Percentiles rank a stretch among this genome's conserved stretches.
Conservation (phyloP, 2,888 invertebrate species). For the Sarcophaga variegata region DNA sequence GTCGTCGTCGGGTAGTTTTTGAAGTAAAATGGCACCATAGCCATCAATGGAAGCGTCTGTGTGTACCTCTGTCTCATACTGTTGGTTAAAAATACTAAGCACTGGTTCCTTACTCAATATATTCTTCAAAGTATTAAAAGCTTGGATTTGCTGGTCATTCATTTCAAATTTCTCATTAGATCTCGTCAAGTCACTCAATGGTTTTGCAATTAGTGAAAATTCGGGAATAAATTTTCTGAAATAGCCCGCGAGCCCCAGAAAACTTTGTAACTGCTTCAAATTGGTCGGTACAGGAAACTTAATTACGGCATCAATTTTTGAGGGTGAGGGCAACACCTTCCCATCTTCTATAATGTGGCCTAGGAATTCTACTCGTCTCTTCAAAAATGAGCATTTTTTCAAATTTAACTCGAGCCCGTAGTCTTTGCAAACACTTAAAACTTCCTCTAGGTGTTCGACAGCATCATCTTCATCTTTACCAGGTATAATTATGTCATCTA, state of each 20-base stretch:
- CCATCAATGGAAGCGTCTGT: slow-evolving; percentile 25
- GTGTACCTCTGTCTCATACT: slow-evolving; percentile 47
- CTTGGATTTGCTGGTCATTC: slow-evolving; percentile 63
- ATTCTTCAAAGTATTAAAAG: slow-evolving; percentile 60
- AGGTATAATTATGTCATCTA: slow-evolving; percentile 67
- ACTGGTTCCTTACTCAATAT: slow-evolving; percentile 28
- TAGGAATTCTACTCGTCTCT: background rate
- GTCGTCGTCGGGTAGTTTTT: background rate
- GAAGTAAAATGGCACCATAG: no score
- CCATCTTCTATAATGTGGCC: slow-evolving; percentile 42
- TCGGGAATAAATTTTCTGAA: no score
- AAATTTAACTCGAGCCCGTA: no score
- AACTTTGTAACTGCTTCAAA: slow-evolving; percentile 52
- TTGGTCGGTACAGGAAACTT: slow-evolving; percentile 38
- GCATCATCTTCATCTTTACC: slow-evolving; percentile 52
- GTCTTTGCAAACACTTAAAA: no score
- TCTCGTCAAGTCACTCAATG: slow-evolving; percentile 14
- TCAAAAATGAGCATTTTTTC: slow-evolving; percentile 54
- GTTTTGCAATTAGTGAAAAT: slow-evolving; percentile 35
- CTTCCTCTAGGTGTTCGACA: slow-evolving; percentile 21
- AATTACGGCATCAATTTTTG: slow-evolving; percentile 46
- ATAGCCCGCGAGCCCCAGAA: slow-evolving; percentile 27
- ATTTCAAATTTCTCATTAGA: slow-evolving; percentile 68
- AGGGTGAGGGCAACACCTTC: slow-evolving; percentile 36
- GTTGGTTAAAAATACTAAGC: slow-evolving; percentile 40